Conservation (phyloP, 2,797 vertebrate species). For the Notoglanidium macrostoma region DNA sequence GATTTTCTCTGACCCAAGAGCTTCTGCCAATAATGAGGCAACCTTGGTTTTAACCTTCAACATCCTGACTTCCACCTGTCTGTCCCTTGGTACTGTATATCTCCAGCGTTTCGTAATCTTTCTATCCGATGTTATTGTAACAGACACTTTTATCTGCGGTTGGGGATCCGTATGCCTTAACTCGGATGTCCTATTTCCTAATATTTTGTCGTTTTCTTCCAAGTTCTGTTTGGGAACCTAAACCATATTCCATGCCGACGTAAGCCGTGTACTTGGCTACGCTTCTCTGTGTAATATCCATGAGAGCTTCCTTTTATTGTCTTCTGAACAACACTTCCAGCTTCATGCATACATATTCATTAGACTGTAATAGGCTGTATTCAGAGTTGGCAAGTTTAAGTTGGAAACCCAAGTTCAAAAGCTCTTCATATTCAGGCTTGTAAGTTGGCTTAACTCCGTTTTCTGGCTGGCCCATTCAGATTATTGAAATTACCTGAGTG, state of each 20-base stretch:
- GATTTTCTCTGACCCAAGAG: background rate
- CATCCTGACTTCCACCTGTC: background rate
- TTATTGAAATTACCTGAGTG: slow-evolving; percentile 14
- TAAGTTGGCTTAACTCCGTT: background rate
- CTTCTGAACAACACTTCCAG: background rate
- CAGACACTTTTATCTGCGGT: background rate
- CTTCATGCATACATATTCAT: slow-evolving; percentile 1
- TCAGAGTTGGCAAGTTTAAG: background rate
- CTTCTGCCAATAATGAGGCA: background rate
- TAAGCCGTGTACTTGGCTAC: background rate
- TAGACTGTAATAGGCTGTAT: slow-evolving; percentile 8
- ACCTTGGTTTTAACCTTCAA: background rate
- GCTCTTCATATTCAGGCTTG: background rate
- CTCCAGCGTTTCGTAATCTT: background rate
- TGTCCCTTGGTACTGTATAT: background rate
- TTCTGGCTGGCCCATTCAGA: background rate
- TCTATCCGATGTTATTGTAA: background rate
- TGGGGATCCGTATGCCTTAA: background rate
- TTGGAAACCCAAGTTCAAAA: background rate
- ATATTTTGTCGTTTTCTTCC: too few relatives aligned
- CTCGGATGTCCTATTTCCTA: background rate
- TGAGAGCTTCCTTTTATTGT: background rate
- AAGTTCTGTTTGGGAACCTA: background rate
- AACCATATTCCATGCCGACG: background rate
- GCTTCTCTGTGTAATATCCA: background rate